These are phyloP conservation scores for Cheilosia urbana DNA, from an alignment of 2,888 invertebrate species.

Conservation along the genomic window DNA sequence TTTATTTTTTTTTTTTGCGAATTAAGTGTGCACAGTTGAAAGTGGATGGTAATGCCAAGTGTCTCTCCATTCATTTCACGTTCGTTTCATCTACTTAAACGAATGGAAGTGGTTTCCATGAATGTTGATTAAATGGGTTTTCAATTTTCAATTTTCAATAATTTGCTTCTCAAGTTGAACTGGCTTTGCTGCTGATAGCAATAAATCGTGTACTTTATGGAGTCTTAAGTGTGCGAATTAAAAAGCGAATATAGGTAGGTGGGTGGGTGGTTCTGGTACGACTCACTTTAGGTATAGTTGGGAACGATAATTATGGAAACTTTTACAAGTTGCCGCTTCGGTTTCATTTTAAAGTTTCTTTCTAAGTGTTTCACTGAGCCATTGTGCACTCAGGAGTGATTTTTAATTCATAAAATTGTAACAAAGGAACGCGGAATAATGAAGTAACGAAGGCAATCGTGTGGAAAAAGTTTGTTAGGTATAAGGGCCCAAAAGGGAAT, in stretches of 20 bases:
- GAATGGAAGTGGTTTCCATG: conserved; percentile 37
- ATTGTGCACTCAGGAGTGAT: conserved; percentile 9
- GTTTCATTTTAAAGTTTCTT: conserved; percentile 18
- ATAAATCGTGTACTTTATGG: conserved; percentile 30
- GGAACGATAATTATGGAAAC: conserved; percentile 13
- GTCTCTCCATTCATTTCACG: conserved; percentile 22
- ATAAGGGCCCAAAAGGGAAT: conserved; percentile 25
- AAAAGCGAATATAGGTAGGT: neutral
- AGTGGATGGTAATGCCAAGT: conserved; percentile 10
- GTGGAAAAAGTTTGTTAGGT: conserved; percentile 56
- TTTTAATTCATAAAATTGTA: conserved; percentile 46
- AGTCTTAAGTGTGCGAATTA: neutral
- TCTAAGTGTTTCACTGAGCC: conserved; percentile 26
- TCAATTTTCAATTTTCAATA: conserved; percentile 38
- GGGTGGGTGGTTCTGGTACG: neutral
- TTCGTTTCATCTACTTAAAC: conserved; percentile 51
- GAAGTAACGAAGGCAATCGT: conserved; percentile 47
- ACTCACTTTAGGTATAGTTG: conserved; percentile 7
- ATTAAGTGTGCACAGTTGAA: conserved; percentile 51
- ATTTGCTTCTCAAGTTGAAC: conserved; percentile 4
- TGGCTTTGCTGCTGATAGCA: conserved; percentile 18
- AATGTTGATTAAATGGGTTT: conserved; percentile 50
- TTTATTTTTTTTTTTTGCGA: conserved; percentile 29
- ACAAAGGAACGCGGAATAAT: conserved; percentile 43
- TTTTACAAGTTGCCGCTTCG: conserved; percentile 24